phyloP scores from a whole-genome alignment of 2,113 vertebrate genomes.

The Taxidea taxus region DNA sequence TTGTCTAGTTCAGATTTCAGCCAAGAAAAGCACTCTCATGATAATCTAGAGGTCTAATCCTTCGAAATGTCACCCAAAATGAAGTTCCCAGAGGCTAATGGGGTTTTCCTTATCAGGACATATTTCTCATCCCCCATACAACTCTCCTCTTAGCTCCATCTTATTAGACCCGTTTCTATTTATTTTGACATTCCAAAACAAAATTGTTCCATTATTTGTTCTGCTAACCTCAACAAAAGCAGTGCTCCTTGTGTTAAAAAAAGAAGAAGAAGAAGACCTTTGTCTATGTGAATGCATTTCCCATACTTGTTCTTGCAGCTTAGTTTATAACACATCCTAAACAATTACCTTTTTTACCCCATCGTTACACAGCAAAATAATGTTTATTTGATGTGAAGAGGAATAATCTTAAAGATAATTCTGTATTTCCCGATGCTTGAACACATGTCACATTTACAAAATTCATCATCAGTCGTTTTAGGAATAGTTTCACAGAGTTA shows the following conservation, averaged over 20 bases:
- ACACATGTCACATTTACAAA: not conserved
- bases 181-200: not conserved
- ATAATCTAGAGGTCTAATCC: not conserved
- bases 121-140: not conserved
- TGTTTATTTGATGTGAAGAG: not conserved
- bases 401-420: not conserved
- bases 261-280: not conserved
- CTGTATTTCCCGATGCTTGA: not conserved
- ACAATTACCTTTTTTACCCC: not conserved
- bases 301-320: not conserved
- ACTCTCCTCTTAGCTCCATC: not conserved
- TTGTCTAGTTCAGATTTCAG: not conserved
- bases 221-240: not conserved
- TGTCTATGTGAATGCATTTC: not conserved
- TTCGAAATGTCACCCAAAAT: not conserved
- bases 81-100: not conserved
- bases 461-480: not conserved
- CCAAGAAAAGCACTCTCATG: not conserved
- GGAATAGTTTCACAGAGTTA: not conserved
- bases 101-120: not conserved
- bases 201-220: not conserved
- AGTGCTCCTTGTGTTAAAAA: not conserved
- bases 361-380: not conserved
- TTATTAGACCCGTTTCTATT: not conserved
- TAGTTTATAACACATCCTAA: not conserved